Evolutionary conservation across 2,797 vertebrate species (phyloP).

Genomic region (Epinephelus awoara): DNA sequence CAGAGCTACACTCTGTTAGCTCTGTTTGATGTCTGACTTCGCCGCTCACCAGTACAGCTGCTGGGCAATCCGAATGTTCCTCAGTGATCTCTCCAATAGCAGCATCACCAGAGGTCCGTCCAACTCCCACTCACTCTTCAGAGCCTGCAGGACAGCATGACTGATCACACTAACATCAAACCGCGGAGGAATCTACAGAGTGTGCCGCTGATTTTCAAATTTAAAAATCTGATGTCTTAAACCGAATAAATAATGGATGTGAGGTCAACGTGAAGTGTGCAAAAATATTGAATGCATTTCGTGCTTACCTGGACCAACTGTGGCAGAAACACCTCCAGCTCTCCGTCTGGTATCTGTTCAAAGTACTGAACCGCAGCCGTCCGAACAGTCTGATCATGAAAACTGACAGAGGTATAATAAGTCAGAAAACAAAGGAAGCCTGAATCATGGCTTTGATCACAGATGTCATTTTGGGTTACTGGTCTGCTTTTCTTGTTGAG

Average conservation of each 20-base stretch:
- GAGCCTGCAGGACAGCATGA: conserved; percentile 79
- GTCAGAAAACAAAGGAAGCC: background rate
- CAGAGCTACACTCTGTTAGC: no score
- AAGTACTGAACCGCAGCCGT: conserved; percentile 86
- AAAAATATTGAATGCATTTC: background rate
- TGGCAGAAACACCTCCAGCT: conserved; percentile 89
- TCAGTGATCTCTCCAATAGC: conserved; percentile 87
- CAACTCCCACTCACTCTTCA: conserved; percentile 92
- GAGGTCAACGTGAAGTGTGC: background rate
- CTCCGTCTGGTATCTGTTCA: conserved; percentile 85
- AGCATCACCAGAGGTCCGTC: conserved; percentile 89
- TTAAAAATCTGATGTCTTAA: background rate
- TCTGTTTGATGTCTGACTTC: background rate
- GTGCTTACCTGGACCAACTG: conserved; percentile 91
- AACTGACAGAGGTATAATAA: conserved; percentile 79
- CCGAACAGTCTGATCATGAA: conserved; percentile 90
- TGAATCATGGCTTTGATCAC: background rate
- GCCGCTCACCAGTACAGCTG: conserved; percentile 89
- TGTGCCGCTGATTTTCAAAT: background rate
- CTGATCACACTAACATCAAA: conserved; percentile 6
- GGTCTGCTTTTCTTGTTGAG: background rate
- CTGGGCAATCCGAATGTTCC: conserved; percentile 87
- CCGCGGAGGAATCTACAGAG: background rate
- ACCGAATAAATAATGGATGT: background rate
- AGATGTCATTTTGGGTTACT: background rate